These are phyloP conservation scores for Plusia festucae DNA, from an alignment of 2,888 invertebrate genomes.

Conservation along the genomic window DNA sequence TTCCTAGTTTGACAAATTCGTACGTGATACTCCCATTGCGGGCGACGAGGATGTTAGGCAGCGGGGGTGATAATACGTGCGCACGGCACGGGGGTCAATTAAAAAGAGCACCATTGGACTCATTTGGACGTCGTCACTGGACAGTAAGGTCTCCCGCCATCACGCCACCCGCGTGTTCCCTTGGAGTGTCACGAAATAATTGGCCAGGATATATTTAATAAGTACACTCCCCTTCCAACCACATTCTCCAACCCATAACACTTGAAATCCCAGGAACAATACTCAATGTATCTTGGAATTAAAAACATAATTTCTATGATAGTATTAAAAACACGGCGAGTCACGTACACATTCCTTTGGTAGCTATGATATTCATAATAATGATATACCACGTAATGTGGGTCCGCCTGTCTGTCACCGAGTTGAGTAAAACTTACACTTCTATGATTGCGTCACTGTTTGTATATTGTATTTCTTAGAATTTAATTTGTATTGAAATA, in stretches of 20 bases:
- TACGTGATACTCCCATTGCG: too few species aligned
- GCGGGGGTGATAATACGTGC: too few species aligned
- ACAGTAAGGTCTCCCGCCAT: too few species aligned
- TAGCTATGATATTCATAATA: conserved; percentile 39
- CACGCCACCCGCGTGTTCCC: too few species aligned
- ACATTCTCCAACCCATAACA: background rate
- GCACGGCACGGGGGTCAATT: too few species aligned
- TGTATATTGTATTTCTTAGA: conserved; percentile 11
- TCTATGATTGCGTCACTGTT: conserved; percentile 19
- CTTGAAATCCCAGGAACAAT: conserved; percentile 17
- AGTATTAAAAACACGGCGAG: conserved; percentile 42
- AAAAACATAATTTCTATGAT: conserved; percentile 35
- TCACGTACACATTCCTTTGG: conserved; percentile 33
- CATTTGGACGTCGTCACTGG: too few species aligned
- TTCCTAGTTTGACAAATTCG: too few species aligned
- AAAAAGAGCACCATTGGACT: too few species aligned
- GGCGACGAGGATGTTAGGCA: too few species aligned
- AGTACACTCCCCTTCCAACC: background rate
- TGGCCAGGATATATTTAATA: too few species aligned
- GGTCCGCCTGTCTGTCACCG: conserved; percentile 36
- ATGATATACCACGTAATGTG: conserved; percentile 57
- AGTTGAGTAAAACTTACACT: conserved; percentile 21
- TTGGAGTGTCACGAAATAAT: too few species aligned
- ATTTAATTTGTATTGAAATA: background rate
- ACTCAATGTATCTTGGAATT: conserved; percentile 16